A percentile compares a stretch with the other conserved stretches of the same genome.
Evolutionary conservation across 2,888 invertebrate species (phyloP).

Genomic region (Coleophora flavipennella): DNA sequence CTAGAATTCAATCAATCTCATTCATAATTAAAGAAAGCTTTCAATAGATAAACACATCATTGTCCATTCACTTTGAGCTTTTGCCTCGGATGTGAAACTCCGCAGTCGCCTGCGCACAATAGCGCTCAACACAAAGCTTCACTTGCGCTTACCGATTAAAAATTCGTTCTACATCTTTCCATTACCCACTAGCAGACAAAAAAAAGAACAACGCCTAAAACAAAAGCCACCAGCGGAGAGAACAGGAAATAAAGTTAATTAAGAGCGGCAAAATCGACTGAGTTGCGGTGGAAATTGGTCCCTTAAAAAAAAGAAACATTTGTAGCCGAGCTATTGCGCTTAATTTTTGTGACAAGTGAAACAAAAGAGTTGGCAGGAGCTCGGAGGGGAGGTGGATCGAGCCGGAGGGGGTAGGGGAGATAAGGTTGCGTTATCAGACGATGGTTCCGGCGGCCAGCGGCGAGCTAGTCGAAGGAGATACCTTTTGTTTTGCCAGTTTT

Average conservation of each 20-base stretch:
- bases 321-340: slow-evolving; percentile 70
- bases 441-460: slow-evolving; percentile 56
- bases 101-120: slow-evolving; percentile 48
- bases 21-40: slow-evolving; percentile 34
- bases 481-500: slow-evolving; percentile 58
- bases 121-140: slow-evolving; percentile 57
- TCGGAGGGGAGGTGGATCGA: slow-evolving; percentile 30
- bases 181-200: slow-evolving; percentile 68
- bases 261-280: slow-evolving; percentile 72
- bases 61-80: too few species aligned
- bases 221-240: slow-evolving; percentile 66
- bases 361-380: slow-evolving; percentile 67
- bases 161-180: slow-evolving; percentile 71
- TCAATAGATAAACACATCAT: slow-evolving; percentile 42
- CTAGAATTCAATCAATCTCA: too few species aligned
- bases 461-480: slow-evolving; percentile 61
- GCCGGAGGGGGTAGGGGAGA: slow-evolving; percentile 41
- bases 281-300: slow-evolving; percentile 71
- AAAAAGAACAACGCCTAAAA: slow-evolving; percentile 59
- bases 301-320: slow-evolving; percentile 72
- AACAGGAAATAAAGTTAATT: slow-evolving; percentile 73
- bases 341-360: slow-evolving; percentile 73
- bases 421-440: slow-evolving; percentile 62
- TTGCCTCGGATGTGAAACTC: slow-evolving; percentile 53
- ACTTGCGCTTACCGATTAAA: slow-evolving; percentile 68